Evolutionary conservation across 2,888 invertebrate genomes (phyloP).

Genomic region (Pyrgus malvae): DNA sequence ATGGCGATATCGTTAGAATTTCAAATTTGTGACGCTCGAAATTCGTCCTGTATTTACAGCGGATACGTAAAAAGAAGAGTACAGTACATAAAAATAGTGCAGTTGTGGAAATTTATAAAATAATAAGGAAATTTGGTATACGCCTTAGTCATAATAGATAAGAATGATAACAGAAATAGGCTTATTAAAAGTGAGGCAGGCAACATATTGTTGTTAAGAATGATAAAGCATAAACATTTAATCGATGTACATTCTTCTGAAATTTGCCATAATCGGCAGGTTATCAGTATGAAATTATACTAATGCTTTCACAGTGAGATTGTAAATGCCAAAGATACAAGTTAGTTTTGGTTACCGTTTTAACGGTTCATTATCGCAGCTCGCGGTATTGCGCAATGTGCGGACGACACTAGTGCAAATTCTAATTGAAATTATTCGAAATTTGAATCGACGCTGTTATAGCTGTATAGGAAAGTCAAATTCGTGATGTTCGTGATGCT

Average conservation of each 20-base stretch:
- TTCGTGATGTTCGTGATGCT: background rate
- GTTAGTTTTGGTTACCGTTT: slow-evolving; percentile 16
- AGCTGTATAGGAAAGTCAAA: background rate
- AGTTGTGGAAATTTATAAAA: too few relatives aligned
- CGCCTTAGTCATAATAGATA: too few relatives aligned
- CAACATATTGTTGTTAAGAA: too few relatives aligned
- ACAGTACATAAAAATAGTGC: too few relatives aligned
- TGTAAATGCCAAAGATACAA: slow-evolving; percentile 44
- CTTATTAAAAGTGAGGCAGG: too few relatives aligned
- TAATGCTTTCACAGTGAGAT: slow-evolving; percentile 50
- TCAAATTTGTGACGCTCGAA: background rate
- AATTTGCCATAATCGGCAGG: too few relatives aligned
- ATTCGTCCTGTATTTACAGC: background rate
- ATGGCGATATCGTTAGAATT: background rate
- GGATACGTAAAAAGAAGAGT: background rate
- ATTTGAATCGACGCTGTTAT: slow-evolving; percentile 1
- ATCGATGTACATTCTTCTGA: too few relatives aligned
- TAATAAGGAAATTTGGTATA: too few relatives aligned
- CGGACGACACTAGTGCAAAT: background rate
- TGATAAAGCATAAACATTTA: too few relatives aligned
- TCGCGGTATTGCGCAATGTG: slow-evolving; percentile 11
- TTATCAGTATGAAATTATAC: slow-evolving; percentile 57
- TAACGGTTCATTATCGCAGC: slow-evolving; percentile 25
- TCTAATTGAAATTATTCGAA: background rate
- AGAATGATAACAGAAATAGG: too few relatives aligned